Percentiles rank a stretch among this genome's conserved stretches.
phyloP scores from a whole-genome alignment of 2,888 invertebrate genomes.

The Yponomeuta sedellus region DNA sequence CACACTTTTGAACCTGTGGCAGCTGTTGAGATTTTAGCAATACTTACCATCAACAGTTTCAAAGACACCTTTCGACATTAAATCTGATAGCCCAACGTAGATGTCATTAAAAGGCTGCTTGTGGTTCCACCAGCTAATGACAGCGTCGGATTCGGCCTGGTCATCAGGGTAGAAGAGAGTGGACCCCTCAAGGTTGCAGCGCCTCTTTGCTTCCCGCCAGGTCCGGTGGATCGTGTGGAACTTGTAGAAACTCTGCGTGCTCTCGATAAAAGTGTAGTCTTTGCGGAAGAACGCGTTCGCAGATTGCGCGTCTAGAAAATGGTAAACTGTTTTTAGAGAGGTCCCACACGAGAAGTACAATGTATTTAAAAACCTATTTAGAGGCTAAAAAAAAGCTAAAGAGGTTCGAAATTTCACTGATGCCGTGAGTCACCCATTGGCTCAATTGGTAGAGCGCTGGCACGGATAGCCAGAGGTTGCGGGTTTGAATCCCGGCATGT shows the following conservation, averaged over 20 bases:
- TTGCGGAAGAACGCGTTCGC: conserved; percentile 45
- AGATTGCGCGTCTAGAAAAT: conserved; percentile 43
- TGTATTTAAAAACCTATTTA: too few relatives aligned
- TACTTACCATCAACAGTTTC: conserved; percentile 40
- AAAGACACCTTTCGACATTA: conserved; percentile 41
- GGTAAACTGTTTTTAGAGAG: background rate
- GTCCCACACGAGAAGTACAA: background rate
- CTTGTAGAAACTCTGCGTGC: conserved; percentile 48
- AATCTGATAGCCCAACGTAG: conserved; percentile 43
- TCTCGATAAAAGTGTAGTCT: conserved; percentile 46
- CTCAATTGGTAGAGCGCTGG: too few relatives aligned
- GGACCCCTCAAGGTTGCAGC: conserved; percentile 48
- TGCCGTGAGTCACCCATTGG: too few relatives aligned
- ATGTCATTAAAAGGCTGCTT: conserved; percentile 32
- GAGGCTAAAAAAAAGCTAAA: too few relatives aligned
- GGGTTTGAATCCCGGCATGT: too few relatives aligned
- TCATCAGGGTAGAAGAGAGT: conserved; percentile 47
- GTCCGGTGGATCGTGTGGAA: conserved; percentile 42
- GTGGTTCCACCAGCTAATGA: conserved; percentile 33
- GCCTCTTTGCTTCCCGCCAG: conserved; percentile 44
- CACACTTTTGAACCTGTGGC: too few relatives aligned
- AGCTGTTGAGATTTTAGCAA: background rate
- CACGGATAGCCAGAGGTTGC: too few relatives aligned
- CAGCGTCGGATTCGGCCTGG: conserved; percentile 35
- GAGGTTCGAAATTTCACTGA: too few relatives aligned